These are phyloP conservation scores for Flexamia atlantica DNA, from an alignment of 2,888 invertebrate species.

Conservation along the genomic window DNA sequence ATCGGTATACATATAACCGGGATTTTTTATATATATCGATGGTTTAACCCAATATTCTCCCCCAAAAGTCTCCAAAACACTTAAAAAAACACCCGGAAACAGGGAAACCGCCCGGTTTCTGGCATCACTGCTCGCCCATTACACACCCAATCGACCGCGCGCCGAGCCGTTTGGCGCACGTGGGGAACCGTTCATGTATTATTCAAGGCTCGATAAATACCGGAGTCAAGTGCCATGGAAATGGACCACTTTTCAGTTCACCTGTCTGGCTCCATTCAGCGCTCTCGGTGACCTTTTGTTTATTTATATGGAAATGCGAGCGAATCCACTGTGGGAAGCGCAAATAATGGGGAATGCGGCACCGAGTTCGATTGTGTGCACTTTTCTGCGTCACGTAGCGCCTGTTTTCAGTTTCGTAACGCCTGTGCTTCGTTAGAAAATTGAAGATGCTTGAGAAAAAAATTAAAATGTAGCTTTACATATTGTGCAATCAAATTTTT, in stretches of 20 bases:
- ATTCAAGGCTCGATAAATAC: constrained; percentile 48
- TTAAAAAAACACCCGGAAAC: no score
- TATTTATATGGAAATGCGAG: constrained; percentile 39
- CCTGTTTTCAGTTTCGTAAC: no score
- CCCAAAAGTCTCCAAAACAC: no score
- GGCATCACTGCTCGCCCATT: background rate
- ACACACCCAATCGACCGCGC: constrained; percentile 25
- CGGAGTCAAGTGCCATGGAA: constrained; percentile 56
- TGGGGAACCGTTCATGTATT: constrained; percentile 47
- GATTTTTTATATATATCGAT: no score
- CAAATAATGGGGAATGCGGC: background rate
- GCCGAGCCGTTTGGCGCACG: background rate
- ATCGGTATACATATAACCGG: no score
- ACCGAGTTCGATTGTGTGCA: background rate
- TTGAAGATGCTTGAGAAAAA: no score
- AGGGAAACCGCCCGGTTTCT: background rate
- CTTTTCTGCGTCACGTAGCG: background rate
- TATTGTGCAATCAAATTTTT: no score
- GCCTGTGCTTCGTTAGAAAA: no score
- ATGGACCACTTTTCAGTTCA: constrained; percentile 47
- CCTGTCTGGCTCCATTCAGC: background rate
- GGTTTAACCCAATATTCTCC: no score
- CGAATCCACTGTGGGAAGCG: background rate
- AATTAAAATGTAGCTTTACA: no score
- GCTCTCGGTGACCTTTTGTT: constrained; percentile 14